Evolutionary conservation across 2,113 vertebrate species (phyloP), one percentile per base, ranked within the genome.

Genomic region (Verasper variegatus): DNA sequence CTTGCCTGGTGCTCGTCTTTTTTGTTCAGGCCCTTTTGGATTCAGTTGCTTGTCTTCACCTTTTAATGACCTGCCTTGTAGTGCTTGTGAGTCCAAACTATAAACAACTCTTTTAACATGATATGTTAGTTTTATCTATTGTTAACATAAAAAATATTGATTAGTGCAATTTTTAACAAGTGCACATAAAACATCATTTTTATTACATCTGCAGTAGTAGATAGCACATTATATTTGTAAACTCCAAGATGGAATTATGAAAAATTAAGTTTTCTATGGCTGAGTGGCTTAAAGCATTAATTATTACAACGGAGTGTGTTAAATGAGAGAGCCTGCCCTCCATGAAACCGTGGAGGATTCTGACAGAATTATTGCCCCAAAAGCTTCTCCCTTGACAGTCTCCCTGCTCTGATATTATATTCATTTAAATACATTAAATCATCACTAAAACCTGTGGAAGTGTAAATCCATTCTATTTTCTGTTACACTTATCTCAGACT

Each of bases 351-450:
- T 85, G 84, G 86, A 92, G 79, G 86, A 90, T 82, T 87, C 69
- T 89, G 87, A 91, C 89, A 88, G 86, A 89, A 91, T 87, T 83
- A 88, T 83, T 66, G 77, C 86, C 85, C 86, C 57, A 45, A 77
- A 90, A 91, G 87, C 78, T 62, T 86, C 79, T 89, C 88, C 82
- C 79, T 11, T 74, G 86, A 82, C 84, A 84, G 84, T 72, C 74
- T 81, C n/a, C 4, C 15, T 15, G 26, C 82, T 82, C 84, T 78
- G 81, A 88, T 89, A 90, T 83, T 89, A 90, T 90, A 91, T 91
- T 89, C 69, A 93, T 91, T 90, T 89, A 86, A 89, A 91, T 89
- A 87, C 83, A 91, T 91, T 88, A 86, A 92, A 86, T 88, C 75
- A 86, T 86, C 71, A 71, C 84, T 86, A 89, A 86, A 81, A 87